These are phyloP conservation scores for Ypsolopha sequella DNA, from an alignment of 2,888 invertebrate genomes.

Conservation along the genomic window DNA sequence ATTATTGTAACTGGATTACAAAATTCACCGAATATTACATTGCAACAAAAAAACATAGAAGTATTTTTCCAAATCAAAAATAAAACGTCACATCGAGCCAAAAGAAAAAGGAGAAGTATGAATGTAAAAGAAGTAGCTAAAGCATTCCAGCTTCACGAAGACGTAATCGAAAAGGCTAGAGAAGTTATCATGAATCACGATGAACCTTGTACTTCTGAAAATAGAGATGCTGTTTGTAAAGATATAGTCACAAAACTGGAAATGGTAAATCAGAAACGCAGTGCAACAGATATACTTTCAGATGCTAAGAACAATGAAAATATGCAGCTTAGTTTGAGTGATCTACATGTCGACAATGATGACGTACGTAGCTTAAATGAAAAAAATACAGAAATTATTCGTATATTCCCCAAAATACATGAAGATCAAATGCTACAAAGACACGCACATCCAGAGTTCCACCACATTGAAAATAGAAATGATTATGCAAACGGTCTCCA, in stretches of 20 bases:
- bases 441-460: too few species aligned
- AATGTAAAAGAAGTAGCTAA: slow-evolving; percentile 27
- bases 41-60: slow-evolving; percentile 25
- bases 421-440: too few species aligned
- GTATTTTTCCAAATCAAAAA: slow-evolving; percentile 33
- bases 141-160: neutral
- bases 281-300: slow-evolving; percentile 5
- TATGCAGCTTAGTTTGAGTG: neutral
- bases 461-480: neutral
- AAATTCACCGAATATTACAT: slow-evolving; percentile 30
- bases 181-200: slow-evolving; percentile 41
- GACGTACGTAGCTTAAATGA: neutral
- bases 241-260: slow-evolving; percentile 37
- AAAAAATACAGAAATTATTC: neutral
- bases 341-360: neutral
- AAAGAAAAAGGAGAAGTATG: slow-evolving; percentile 32
- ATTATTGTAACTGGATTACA: slow-evolving; percentile 32
- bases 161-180: slow-evolving; percentile 20
- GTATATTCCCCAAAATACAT: neutral
- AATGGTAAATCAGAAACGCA: slow-evolving; percentile 13
- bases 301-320: slow-evolving; percentile 6
- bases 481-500: neutral
- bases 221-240: slow-evolving; percentile 36
- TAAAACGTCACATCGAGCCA: slow-evolving; percentile 18
- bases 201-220: slow-evolving; percentile 33